These are phyloP conservation scores for Cremastobaeus sp. DNA, from an alignment of 2,888 invertebrate genomes.

Conservation along the genomic window DNA sequence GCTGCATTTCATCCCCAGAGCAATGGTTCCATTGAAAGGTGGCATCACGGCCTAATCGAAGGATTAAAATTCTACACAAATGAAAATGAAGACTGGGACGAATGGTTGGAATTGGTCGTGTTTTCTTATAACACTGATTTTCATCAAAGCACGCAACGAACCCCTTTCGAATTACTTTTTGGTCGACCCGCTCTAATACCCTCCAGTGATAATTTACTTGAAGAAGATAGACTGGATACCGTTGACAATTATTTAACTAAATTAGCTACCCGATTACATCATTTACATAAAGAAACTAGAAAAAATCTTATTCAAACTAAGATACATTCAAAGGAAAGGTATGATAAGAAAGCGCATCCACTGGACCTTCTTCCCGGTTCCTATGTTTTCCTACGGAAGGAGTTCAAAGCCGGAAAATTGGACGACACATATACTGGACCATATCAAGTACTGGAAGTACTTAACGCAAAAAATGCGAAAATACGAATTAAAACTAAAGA, in stretches of 20 bases:
- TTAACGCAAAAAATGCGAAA: not conserved
- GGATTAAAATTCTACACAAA: not conserved
- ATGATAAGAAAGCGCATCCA: not conserved
- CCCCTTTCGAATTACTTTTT: not conserved
- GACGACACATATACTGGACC: not conserved
- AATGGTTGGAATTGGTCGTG: not conserved
- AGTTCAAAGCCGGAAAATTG: not conserved
- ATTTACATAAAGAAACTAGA: not conserved
- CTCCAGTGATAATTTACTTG: not conserved
- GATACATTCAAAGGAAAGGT: not conserved
- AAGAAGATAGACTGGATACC: not conserved
- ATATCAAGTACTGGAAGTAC: not conserved
- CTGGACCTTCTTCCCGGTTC: not conserved
- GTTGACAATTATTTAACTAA: not conserved
- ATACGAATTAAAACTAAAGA: not conserved
- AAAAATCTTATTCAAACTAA: not conserved
- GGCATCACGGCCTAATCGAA: not conserved
- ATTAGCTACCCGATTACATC: not conserved
- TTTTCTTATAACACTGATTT: not conserved
- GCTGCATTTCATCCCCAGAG: not conserved
- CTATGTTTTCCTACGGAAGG: not conserved
- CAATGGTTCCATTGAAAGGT: not conserved
- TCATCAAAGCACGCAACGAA: not conserved
- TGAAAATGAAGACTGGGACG: not conserved
- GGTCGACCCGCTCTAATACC: not conserved